Conservation (phyloP, 1,140 invertebrate species). For the Rhyzopertha dominica region DNA sequence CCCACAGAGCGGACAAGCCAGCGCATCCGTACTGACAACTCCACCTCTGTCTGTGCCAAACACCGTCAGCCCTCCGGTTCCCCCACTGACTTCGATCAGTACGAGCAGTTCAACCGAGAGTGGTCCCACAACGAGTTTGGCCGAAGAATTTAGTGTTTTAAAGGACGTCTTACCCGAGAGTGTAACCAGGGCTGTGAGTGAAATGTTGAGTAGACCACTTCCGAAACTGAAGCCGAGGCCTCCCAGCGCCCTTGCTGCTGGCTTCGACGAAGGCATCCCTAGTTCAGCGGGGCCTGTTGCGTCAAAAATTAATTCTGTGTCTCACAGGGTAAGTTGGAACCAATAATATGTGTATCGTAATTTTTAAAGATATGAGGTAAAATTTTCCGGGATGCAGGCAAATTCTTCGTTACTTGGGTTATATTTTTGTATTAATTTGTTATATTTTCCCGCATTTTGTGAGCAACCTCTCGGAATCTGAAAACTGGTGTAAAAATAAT, state of each 20-base stretch:
- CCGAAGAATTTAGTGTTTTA: conserved; percentile 26
- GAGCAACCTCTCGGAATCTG: no score
- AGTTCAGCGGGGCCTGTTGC: conserved; percentile 46
- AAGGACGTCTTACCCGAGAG: conserved; percentile 34
- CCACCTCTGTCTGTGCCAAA: background rate
- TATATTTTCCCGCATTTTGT: no score
- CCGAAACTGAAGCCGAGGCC: conserved; percentile 47
- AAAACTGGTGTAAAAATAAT: no score
- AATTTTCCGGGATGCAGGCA: no score
- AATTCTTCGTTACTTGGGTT: no score
- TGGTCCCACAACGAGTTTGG: background rate
- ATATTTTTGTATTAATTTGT: no score
- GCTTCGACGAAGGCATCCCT: conserved; percentile 42
- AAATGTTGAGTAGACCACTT: conserved; percentile 41
- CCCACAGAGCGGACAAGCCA: conserved; percentile 21
- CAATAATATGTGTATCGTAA: conserved; percentile 4
- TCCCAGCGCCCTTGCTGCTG: conserved; percentile 40
- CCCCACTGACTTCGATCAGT: background rate
- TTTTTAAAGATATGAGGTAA: background rate
- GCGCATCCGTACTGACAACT: background rate
- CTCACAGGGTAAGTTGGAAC: conserved; percentile 45
- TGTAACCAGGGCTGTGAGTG: conserved; percentile 39
- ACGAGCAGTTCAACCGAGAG: background rate
- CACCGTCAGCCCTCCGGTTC: conserved; percentile 7
- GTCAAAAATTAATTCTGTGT: conserved; percentile 44